These are phyloP conservation scores for Polymixis lichenea DNA, from an alignment of 2,888 invertebrate genomes.

Conservation along the genomic window DNA sequence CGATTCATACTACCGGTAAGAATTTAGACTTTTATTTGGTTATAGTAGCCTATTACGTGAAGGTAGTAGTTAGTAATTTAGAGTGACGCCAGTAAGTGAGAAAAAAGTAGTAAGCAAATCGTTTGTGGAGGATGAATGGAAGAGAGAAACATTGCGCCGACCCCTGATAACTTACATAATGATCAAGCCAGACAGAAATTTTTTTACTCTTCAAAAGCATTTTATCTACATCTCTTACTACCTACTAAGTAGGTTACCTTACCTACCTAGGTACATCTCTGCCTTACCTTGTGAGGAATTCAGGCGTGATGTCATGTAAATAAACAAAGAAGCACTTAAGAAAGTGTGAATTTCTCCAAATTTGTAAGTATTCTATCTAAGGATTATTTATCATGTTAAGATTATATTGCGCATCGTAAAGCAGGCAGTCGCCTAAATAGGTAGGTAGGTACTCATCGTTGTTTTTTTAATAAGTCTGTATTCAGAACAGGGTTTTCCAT, in stretches of 20 bases:
- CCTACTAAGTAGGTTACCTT: background rate
- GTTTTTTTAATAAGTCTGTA: background rate
- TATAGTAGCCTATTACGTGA: background rate
- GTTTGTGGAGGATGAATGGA: background rate
- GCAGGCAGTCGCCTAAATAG: background rate
- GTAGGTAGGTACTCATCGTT: no score
- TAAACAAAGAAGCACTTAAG: no score
- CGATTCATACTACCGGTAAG: slow-evolving; percentile 8
- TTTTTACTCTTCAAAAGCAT: background rate
- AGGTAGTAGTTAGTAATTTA: background rate
- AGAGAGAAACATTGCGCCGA: background rate
- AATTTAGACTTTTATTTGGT: background rate
- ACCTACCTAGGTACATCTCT: background rate
- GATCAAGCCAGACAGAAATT: background rate
- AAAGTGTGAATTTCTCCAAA: background rate
- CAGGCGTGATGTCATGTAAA: background rate
- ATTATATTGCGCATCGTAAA: background rate
- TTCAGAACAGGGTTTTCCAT: slow-evolving; percentile 23
- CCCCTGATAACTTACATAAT: background rate
- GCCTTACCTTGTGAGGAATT: background rate
- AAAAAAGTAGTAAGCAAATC: background rate
- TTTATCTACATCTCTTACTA: background rate
- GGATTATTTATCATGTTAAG: background rate
- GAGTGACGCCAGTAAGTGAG: background rate
- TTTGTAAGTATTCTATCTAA: background rate